Conservation (phyloP, 2,797 vertebrate genomes). For the Bucorvus abyssinicus region DNA sequence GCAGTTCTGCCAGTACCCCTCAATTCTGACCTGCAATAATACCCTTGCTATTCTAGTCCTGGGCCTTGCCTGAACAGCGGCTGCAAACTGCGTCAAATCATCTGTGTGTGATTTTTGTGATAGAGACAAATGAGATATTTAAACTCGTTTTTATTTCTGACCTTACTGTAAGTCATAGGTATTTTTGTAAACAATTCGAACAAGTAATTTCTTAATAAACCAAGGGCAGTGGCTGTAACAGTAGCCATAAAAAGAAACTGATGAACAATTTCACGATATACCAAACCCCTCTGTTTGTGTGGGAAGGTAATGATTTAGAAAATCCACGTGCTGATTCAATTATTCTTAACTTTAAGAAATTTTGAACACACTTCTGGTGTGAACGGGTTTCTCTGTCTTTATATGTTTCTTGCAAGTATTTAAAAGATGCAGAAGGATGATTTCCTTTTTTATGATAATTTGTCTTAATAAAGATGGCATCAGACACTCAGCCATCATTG, state of each 20-base stretch:
- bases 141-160: neutral
- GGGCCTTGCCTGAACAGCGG: slow-evolving; percentile 36
- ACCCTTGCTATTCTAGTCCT: slow-evolving; percentile 59
- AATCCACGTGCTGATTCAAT: slow-evolving; percentile 64
- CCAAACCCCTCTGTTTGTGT: neutral
- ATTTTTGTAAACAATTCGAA: slow-evolving; percentile 42
- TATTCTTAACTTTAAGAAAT: slow-evolving; percentile 68
- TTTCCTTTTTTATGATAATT: slow-evolving; percentile 31
- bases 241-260: neutral
- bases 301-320: slow-evolving; percentile 67
- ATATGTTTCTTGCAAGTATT: slow-evolving; percentile 65
- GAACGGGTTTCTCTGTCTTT: slow-evolving; percentile 60
- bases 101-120: slow-evolving; percentile 29
- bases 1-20: slow-evolving; percentile 61
- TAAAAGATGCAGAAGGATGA: slow-evolving; percentile 53
- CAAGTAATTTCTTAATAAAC: slow-evolving; percentile 52
- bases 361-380: slow-evolving; percentile 55
- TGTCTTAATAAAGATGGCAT: slow-evolving; percentile 37
- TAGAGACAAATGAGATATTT: slow-evolving; percentile 34
- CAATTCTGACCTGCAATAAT: slow-evolving; percentile 67
- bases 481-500: neutral
- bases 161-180: slow-evolving; percentile 22
- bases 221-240: neutral
- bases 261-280: slow-evolving; percentile 4
- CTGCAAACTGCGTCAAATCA: slow-evolving; percentile 54